Percentiles rank a stretch among this genome's conserved stretches.
Conservation (phyloP, 2,797 vertebrate genomes). For the Limnodromus scolopaceus region DNA sequence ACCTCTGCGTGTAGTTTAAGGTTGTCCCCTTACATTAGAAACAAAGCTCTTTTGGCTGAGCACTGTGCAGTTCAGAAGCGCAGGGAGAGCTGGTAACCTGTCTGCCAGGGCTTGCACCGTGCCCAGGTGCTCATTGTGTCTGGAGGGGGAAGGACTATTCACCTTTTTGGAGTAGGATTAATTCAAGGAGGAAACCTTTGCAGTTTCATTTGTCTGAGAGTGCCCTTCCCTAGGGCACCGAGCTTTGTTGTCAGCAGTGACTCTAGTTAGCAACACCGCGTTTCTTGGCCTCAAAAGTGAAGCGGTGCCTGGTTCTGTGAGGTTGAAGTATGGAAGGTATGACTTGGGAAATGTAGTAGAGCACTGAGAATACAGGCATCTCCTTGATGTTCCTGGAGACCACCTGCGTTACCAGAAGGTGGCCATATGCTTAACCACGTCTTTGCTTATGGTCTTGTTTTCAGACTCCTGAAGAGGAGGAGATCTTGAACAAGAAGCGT, state of each 20-base stretch:
- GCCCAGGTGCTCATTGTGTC: background rate
- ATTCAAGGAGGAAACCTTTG: background rate
- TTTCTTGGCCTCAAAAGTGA: background rate
- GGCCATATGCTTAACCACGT: background rate
- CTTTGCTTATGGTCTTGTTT: background rate
- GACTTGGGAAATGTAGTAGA: background rate
- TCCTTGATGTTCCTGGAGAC: background rate
- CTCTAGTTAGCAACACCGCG: rapidly evolving
- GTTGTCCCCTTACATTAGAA: background rate
- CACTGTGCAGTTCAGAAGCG: background rate
- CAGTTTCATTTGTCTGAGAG: background rate
- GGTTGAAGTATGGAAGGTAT: background rate
- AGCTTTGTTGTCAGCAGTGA: background rate
- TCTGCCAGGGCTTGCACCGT: background rate
- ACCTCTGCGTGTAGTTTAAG: rapidly evolving
- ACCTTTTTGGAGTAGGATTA: background rate
- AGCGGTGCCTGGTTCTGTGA: background rate
- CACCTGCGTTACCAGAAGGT: background rate
- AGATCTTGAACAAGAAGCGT: slow-evolving; percentile 96
- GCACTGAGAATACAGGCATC: background rate
- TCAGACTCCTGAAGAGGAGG: slow-evolving; percentile 96
- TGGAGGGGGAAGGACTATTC: background rate
- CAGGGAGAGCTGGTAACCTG: rapidly evolving
- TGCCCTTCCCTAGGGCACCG: background rate
- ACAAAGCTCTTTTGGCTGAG: background rate